These are phyloP conservation scores for Cantharis rufa DNA, from an alignment of 2,888 invertebrate species.

Conservation along the genomic window DNA sequence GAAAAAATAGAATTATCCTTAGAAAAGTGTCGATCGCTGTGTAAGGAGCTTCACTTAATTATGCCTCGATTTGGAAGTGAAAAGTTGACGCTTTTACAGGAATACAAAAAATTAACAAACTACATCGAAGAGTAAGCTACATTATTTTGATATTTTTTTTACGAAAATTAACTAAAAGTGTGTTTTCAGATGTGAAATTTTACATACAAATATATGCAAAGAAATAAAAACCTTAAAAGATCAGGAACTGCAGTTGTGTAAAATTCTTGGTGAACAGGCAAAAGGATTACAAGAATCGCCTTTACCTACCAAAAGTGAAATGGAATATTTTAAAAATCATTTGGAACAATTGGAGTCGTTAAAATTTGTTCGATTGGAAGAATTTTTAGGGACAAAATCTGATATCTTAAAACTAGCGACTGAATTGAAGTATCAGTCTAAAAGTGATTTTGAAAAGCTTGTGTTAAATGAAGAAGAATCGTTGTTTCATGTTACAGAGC, in stretches of 20 bases:
- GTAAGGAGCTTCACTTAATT: background rate
- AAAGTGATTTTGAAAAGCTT: background rate
- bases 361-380: background rate
- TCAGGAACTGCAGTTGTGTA: background rate
- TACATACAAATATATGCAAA: background rate
- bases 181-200: background rate
- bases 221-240: background rate
- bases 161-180: background rate
- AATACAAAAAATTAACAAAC: background rate
- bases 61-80: background rate
- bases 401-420: background rate
- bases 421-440: background rate
- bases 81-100: background rate
- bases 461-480: background rate
- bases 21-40: background rate
- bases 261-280: background rate
- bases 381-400: background rate
- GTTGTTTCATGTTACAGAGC: background rate
- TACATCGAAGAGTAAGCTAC: background rate
- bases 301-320: background rate
- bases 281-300: background rate
- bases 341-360: background rate
- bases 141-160: background rate
- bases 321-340: background rate
- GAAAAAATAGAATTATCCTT: background rate